phyloP scores from a whole-genome alignment of 2,113 vertebrate species.

The Ameiurus melas region DNA sequence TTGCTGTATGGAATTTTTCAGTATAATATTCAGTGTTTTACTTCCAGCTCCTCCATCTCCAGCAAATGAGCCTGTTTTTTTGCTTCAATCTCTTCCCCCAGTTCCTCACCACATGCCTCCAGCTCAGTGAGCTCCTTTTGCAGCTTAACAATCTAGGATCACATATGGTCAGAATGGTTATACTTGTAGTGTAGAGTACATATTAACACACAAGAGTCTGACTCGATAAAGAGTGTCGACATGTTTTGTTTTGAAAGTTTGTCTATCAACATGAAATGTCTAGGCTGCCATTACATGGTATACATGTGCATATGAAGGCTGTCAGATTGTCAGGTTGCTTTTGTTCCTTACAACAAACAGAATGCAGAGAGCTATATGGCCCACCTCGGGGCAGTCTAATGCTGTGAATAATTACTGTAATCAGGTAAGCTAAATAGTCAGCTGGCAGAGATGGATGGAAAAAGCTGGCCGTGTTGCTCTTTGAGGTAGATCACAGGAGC shows the following conservation, averaged over 20 bases:
- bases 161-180: not conserved
- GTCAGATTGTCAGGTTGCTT: slow-evolving; percentile 37
- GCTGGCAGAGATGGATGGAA: slow-evolving; percentile 69
- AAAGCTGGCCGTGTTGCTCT: slow-evolving; percentile 58
- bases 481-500: slow-evolving; percentile 63
- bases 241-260: slow-evolving; percentile 9
- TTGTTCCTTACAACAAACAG: slow-evolving; percentile 47
- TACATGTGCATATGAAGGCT: slow-evolving; percentile 33
- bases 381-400: slow-evolving; percentile 40
- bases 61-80: slow-evolving; percentile 59
- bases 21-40: slow-evolving; percentile 47
- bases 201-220: not conserved
- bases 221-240: slow-evolving; percentile 17
- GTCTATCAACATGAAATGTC: slow-evolving; percentile 27
- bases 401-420: slow-evolving; percentile 70
- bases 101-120: slow-evolving; percentile 57
- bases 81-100: slow-evolving; percentile 66
- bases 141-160: slow-evolving; percentile 63
- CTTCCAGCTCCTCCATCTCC: slow-evolving; percentile 69
- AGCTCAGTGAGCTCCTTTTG: slow-evolving; percentile 66
- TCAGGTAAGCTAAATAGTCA: slow-evolving; percentile 74
- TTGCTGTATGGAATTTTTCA: not conserved
- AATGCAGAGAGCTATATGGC: slow-evolving; percentile 47
- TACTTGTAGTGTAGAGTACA: not conserved
- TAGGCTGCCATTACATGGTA: slow-evolving; percentile 5